Base-by-base conservation (phyloP, 2,113 vertebrate species). In the Elephantulus edwardii region DNA sequence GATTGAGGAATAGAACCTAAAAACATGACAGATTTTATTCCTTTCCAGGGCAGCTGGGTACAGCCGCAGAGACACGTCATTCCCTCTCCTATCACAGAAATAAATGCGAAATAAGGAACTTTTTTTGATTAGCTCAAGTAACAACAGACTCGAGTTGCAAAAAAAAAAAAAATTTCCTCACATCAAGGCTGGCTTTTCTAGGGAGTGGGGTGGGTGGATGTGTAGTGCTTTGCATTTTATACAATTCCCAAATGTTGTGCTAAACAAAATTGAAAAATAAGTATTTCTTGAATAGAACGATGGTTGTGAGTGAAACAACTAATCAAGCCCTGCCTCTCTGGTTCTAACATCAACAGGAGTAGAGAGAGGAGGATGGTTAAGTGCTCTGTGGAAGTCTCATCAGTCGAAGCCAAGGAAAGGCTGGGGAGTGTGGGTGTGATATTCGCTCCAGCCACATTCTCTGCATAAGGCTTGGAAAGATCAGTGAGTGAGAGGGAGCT, bases 41-140 rank as follows among this genome's bases (percentile, higher is more conserved):
- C 86, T 86, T 90, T 56, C 6, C 33, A 44, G 90, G 68, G 72
- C 71, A 91, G 90, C 88, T 93, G 95, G 33, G 70, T 35, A 62
- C 77, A 93, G 91, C 91, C 84, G 76, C 76, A 84, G 88, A 88
- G 78, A 80, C 35, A 80, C 42, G 88, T 24, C 83, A 78, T 58
- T 88, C 46, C 76, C 68, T 68, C 76, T 60, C 35, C 78, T 62
- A 89, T 64, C 76, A 83, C 0, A 8, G 81, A 83, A 80, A 71
- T 83, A 80, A 80, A 83, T 42, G 77, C 76, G 71, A 93, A 93
- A 84, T 8, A 72, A 80, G 79, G 84, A 81, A 87, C 68, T 91
- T 86, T 64, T n/a, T 86, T 46, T 56, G 71, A 88, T 92, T 83
- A 52, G 62, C 77, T 91, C 86, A 86, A 93, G 82, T 89, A 91